Percentiles rank a stretch among this genome's conserved stretches.
phyloP scores from a whole-genome alignment of 2,113 vertebrate species.

The Sitta europaea region DNA sequence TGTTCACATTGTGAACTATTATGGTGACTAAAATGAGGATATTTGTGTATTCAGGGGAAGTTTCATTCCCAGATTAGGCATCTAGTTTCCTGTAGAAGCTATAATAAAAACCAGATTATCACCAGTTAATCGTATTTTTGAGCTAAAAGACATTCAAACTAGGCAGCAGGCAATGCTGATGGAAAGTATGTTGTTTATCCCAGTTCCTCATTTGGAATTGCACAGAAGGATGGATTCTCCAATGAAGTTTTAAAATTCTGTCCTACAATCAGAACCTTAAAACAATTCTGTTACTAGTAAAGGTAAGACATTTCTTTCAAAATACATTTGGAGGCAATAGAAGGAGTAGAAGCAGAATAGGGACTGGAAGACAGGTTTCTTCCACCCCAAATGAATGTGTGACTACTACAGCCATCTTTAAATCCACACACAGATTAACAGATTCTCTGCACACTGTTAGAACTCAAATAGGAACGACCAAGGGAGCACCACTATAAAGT shows the following conservation, averaged over 20 bases:
- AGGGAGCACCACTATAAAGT: neutral
- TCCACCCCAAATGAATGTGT: neutral
- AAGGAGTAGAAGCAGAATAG: neutral
- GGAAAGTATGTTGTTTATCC: neutral
- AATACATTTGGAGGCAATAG: neutral
- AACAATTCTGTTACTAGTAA: neutral
- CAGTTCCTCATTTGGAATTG: neutral
- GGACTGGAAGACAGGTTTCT: neutral
- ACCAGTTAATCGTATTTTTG: neutral
- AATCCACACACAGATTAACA: neutral
- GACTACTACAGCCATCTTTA: neutral
- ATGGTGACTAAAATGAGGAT: neutral
- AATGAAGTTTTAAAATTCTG: neutral
- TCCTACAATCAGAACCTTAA: neutral
- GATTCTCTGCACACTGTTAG: neutral
- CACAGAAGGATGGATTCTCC: neutral
- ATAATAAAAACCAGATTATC: neutral
- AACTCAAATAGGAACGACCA: rapidly evolving
- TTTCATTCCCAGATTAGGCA: neutral
- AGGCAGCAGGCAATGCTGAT: neutral
- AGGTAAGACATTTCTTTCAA: neutral
- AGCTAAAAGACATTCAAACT: neutral
- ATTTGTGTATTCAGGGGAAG: neutral
- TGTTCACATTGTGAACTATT: neutral
- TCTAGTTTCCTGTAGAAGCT: neutral